Percentiles rank a stretch among this genome's conserved stretches.
phyloP scores from a whole-genome alignment of 1,140 invertebrate genomes.

The Heliconius melpomene region DNA sequence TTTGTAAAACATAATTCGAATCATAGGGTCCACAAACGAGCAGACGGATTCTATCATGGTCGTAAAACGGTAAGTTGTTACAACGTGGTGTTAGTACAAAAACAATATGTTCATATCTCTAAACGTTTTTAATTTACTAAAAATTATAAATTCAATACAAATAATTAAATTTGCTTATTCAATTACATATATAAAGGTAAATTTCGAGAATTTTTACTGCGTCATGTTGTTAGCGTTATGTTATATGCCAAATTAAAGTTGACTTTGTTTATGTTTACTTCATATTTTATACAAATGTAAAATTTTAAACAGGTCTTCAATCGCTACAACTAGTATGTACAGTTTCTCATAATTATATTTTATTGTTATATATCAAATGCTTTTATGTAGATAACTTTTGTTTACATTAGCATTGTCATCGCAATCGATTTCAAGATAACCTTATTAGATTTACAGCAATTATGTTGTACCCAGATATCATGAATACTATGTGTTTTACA shows the following conservation, averaged over 20 bases:
- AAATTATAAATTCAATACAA: constrained; percentile 1
- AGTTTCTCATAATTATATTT: background rate
- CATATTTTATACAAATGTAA: background rate
- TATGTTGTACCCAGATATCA: constrained; percentile 6
- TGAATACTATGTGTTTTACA: background rate
- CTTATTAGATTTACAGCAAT: constrained; percentile 17
- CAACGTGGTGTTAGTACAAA: constrained; percentile 48
- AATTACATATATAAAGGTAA: background rate
- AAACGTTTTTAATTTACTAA: background rate
- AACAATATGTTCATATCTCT: constrained; percentile 26
- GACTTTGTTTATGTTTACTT: constrained; percentile 33
- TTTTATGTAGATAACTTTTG: constrained; percentile 31
- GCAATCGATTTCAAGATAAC: constrained; percentile 28
- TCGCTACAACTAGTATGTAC: background rate
- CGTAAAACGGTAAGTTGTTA: constrained; percentile 78
- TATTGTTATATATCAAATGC: constrained; percentile 18
- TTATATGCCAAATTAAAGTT: background rate
- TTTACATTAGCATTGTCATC: constrained; percentile 33
- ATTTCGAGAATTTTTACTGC: background rate
- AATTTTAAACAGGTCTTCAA: background rate
- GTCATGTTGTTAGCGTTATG: background rate
- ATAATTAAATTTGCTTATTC: background rate
- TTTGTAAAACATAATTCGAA: constrained; percentile 76
- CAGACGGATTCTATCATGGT: constrained; percentile 81
- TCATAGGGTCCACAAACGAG: constrained; percentile 80